These are phyloP conservation scores for Phymorhynchus buccinoides DNA, from an alignment of 1,140 invertebrate genomes.

Conservation along the genomic window DNA sequence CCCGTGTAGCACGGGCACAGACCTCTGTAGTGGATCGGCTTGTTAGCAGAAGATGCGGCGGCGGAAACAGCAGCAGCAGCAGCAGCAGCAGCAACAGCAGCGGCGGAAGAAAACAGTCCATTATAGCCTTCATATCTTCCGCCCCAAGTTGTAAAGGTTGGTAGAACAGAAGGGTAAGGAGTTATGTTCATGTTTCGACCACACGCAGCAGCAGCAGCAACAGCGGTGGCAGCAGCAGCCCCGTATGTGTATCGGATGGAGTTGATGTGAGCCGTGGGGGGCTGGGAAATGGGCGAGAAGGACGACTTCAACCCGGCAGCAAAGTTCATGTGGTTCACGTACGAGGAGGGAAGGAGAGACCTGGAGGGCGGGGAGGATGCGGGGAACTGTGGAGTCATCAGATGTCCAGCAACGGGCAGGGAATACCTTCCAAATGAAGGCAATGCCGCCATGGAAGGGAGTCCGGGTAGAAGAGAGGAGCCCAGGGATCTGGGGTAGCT, in stretches of 20 bases:
- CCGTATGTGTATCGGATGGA: constrained; percentile 56
- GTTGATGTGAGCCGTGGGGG: constrained; percentile 50
- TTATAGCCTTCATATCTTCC: constrained; percentile 52
- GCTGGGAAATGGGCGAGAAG: constrained; percentile 62
- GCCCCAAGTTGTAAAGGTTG: constrained; percentile 45
- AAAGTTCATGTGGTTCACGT: constrained; percentile 32
- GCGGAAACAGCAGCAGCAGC: constrained; percentile 45
- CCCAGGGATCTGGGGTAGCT: neutral
- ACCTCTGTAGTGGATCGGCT: constrained; percentile 51
- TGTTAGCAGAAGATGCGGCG: too few relatives aligned
- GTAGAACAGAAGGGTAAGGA: constrained; percentile 59
- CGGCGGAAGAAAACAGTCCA: constrained; percentile 45
- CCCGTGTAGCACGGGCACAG: constrained; percentile 52
- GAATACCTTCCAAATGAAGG: neutral
- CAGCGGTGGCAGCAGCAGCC: constrained; percentile 28
- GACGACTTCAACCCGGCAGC: constrained; percentile 60
- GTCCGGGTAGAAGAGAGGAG: neutral
- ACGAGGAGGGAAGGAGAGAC: constrained; percentile 36
- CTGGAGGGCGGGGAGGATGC: constrained; percentile 27
- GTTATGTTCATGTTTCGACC: constrained; percentile 51
- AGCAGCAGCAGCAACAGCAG: constrained; percentile 34
- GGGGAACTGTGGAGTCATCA: constrained; percentile 1
- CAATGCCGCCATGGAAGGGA: neutral
- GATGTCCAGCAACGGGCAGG: neutral
- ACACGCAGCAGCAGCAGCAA: neutral